These are phyloP conservation scores for Sebastes miniatus DNA, from an alignment of 2,797 vertebrate species.

Conservation along the genomic window DNA sequence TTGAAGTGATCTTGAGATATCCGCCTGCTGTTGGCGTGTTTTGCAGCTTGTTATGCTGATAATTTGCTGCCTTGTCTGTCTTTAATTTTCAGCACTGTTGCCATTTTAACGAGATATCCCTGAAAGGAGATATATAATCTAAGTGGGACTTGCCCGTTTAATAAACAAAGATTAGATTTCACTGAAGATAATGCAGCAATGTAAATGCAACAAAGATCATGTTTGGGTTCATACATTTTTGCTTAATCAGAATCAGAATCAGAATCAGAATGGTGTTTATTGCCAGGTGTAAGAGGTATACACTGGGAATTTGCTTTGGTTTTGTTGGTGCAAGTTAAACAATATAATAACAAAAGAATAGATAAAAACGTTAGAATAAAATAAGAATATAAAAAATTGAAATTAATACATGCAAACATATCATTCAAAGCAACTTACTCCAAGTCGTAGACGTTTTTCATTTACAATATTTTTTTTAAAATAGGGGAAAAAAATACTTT, in stretches of 20 bases:
- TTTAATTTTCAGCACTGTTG: background rate
- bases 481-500: background rate
- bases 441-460: background rate
- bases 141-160: background rate
- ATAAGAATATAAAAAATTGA: too few species aligned
- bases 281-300: too few species aligned
- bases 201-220: background rate
- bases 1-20: background rate
- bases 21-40: background rate
- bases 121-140: background rate
- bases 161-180: background rate
- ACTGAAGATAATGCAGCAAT: background rate
- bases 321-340: too few species aligned
- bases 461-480: background rate
- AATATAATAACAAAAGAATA: too few species aligned
- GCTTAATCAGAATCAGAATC: background rate
- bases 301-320: too few species aligned
- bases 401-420: background rate
- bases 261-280: background rate
- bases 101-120: background rate
- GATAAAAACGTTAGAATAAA: too few species aligned
- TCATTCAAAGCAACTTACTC: background rate
- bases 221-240: background rate
- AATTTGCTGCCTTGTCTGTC: background rate
- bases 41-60: background rate